These are phyloP conservation scores for Rafetus swinhoei DNA, from an alignment of 2,113 vertebrate genomes.

Conservation along the genomic window DNA sequence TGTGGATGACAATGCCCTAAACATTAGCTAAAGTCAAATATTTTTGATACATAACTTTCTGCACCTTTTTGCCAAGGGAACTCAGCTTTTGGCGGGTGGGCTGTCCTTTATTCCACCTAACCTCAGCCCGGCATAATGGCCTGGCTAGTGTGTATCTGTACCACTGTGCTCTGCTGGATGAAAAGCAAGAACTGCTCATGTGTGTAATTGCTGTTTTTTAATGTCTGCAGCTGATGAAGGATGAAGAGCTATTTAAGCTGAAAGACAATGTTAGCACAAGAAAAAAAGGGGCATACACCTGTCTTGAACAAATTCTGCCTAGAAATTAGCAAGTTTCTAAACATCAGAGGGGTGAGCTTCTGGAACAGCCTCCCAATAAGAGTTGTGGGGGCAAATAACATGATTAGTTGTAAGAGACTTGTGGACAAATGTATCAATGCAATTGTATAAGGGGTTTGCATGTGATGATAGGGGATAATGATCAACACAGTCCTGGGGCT, in stretches of 20 bases:
- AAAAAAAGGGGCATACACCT: not conserved
- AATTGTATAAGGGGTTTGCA: not conserved
- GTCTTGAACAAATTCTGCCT: not conserved
- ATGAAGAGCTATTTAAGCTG: not conserved
- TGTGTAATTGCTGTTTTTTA: not conserved
- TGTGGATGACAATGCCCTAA: not conserved
- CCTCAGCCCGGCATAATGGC: not conserved
- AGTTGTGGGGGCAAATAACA: not conserved
- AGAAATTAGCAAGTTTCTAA: not conserved
- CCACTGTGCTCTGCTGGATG: not conserved
- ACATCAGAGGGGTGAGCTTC: not conserved
- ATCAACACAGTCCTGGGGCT: not conserved
- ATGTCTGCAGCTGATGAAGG: not conserved
- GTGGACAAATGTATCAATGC: not conserved
- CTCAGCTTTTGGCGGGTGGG: not conserved
- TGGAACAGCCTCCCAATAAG: not conserved
- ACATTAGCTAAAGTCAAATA: not conserved
- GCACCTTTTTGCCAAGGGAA: not conserved
- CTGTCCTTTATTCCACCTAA: not conserved
- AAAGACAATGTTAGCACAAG: not conserved
- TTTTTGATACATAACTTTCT: not conserved
- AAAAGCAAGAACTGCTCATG: not conserved
- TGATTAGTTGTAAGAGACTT: not conserved
- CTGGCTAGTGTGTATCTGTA: not conserved
- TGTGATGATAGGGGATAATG: not conserved